Evolutionary conservation across 2,113 vertebrate genomes (phyloP).

Genomic region (Siniperca knerii): DNA sequence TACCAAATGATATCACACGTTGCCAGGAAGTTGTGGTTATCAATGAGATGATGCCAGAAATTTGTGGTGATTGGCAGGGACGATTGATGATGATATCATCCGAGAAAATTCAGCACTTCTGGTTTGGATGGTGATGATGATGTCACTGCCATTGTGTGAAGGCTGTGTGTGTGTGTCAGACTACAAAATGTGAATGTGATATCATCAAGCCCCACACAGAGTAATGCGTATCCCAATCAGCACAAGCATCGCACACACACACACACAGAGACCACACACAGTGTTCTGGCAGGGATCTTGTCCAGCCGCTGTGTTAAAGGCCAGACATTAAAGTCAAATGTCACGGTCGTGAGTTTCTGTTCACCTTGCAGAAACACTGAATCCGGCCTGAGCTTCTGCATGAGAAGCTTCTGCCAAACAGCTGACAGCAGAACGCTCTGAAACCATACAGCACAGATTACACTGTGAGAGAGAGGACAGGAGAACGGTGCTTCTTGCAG

Average conservation of each 20-base stretch:
- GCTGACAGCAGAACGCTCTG: slow-evolving; percentile 8
- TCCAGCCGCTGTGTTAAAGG: slow-evolving; percentile 35
- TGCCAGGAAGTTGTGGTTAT: slow-evolving; percentile 58
- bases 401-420: not conserved
- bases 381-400: not conserved
- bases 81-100: slow-evolving; percentile 57
- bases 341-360: slow-evolving; percentile 14
- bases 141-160: slow-evolving; percentile 20
- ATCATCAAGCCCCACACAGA: slow-evolving; percentile 23
- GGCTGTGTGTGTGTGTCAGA: slow-evolving; percentile 21
- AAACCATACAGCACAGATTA: not conserved
- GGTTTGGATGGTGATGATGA: slow-evolving; percentile 33
- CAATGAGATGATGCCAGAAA: slow-evolving; percentile 28
- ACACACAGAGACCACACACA: slow-evolving; percentile 36
- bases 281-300: slow-evolving; percentile 1
- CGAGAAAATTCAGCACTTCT: not conserved
- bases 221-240: not conserved
- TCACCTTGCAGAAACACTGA: slow-evolving; percentile 21
- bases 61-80: slow-evolving; percentile 21
- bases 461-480: not conserved
- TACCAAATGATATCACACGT: slow-evolving; percentile 35
- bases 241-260: not conserved
- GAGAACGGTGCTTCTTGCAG: not conserved
- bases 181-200: slow-evolving; percentile 33
- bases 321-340: slow-evolving; percentile 26